Percentiles rank a stretch among this genome's conserved stretches.
These are phyloP conservation scores for Cephalopholis sonnerati DNA, from an alignment of 2,113 vertebrate genomes.

Conservation along the genomic window DNA sequence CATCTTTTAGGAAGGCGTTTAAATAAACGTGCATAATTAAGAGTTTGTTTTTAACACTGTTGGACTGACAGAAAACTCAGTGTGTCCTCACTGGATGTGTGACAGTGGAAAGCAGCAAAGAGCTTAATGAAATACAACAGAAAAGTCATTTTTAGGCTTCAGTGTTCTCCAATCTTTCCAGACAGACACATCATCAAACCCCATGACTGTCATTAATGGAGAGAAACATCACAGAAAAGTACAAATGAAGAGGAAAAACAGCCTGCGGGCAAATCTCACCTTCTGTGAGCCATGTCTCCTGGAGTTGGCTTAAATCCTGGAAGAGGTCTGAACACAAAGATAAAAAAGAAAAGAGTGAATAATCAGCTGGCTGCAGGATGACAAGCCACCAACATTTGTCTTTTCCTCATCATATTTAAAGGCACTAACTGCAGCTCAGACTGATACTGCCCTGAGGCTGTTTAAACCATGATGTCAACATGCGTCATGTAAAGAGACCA, in stretches of 20 bases:
- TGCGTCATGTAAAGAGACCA: slow-evolving; percentile 28
- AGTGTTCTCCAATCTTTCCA: not conserved
- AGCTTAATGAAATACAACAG: not conserved
- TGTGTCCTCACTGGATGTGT: not conserved
- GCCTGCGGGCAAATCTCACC: slow-evolving; percentile 84
- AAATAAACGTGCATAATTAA: not conserved
- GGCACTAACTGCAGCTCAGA: not conserved
- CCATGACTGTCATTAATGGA: not conserved
- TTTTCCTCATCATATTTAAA: not conserved
- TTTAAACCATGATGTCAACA: slow-evolving; percentile 35
- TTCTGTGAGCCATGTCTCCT: slow-evolving; percentile 98
- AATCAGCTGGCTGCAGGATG: slow-evolving; percentile 7
- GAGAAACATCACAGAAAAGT: slow-evolving; percentile 19
- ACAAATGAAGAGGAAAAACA: slow-evolving; percentile 31
- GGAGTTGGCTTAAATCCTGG: slow-evolving; percentile 96
- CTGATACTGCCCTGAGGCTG: slow-evolving; percentile 3
- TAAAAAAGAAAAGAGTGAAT: slow-evolving; percentile 14
- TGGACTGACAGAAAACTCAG: not conserved
- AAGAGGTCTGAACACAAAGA: slow-evolving; percentile 90
- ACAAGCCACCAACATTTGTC: not conserved
- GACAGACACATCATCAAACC: not conserved
- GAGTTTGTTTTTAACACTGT: not conserved
- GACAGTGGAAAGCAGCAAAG: not conserved
- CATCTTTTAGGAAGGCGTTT: not conserved
- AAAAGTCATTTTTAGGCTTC: not conserved